Percentiles rank a stretch among this genome's conserved stretches.
These are phyloP conservation scores for Odontocerum albicorne DNA, from an alignment of 2,888 invertebrate genomes.

Conservation along the genomic window DNA sequence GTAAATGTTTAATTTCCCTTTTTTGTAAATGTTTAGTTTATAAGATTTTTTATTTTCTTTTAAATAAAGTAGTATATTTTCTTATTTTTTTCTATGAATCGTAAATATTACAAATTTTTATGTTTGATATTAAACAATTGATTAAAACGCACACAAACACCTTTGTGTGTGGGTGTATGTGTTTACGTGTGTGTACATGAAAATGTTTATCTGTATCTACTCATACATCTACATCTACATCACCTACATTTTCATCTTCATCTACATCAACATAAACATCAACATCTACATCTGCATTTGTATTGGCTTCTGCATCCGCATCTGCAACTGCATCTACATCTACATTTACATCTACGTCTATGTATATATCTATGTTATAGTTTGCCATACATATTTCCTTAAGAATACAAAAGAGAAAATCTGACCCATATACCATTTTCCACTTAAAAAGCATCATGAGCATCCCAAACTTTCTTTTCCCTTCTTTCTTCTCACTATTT, in stretches of 20 bases:
- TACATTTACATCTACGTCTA: background rate
- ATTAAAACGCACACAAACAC: background rate
- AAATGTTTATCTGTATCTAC: background rate
- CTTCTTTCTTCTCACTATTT: too few species aligned
- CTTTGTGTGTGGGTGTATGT: background rate
- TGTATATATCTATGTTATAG: background rate
- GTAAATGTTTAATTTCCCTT: too few species aligned
- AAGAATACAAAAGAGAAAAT: too few species aligned
- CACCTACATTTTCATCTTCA: background rate
- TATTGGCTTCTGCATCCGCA: background rate
- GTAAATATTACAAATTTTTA: too few species aligned
- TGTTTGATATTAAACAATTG: too few species aligned
- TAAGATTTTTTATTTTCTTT: too few species aligned
- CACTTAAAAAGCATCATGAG: too few species aligned
- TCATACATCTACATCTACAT: background rate
- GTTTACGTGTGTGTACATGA: background rate
- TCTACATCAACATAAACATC: background rate
- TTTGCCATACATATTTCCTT: background rate
- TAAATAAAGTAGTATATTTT: too few species aligned
- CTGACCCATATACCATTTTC: too few species aligned
- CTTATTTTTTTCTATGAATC: too few species aligned
- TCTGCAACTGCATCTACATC: background rate
- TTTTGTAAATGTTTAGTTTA: too few species aligned
- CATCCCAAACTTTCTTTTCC: too few species aligned
- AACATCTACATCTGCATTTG: background rate